phyloP scores from a whole-genome alignment of 1,140 invertebrate genomes.

The Solenopsis invicta region DNA sequence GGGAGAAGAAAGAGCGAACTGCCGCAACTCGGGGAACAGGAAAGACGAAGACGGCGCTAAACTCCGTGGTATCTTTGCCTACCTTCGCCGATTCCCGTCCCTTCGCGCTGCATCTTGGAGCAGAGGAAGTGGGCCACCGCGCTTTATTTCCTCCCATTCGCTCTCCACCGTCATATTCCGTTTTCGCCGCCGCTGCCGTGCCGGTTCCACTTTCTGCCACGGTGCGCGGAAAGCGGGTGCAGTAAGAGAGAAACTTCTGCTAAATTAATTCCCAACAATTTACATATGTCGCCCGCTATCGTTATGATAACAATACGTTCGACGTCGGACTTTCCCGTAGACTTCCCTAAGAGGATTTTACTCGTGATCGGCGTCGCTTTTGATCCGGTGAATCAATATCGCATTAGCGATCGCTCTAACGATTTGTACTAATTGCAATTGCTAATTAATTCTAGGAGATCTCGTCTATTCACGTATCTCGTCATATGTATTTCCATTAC shows the following conservation, averaged over 20 bases:
- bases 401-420: constrained; percentile 49
- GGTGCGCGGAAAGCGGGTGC: constrained; percentile 34
- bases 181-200: constrained; percentile 26
- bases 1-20: constrained; percentile 12
- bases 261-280: constrained; percentile 80
- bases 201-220: constrained; percentile 36
- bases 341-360: constrained; percentile 71
- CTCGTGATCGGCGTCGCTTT: constrained; percentile 42
- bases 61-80: constrained; percentile 65
- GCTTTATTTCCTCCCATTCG: constrained; percentile 74
- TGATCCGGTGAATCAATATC: constrained; percentile 63
- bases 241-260: constrained; percentile 73
- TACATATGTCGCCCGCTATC: constrained; percentile 74
- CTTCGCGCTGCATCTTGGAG: neutral
- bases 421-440: constrained; percentile 54
- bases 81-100: constrained; percentile 58
- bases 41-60: constrained; percentile 46
- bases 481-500: neutral
- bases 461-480: constrained; percentile 1
- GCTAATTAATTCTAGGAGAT: constrained; percentile 45
- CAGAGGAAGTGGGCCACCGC: constrained; percentile 72
- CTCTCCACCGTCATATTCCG: constrained; percentile 30
- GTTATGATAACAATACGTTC: constrained; percentile 74
- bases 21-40: neutral
- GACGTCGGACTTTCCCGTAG: neutral